Evolutionary conservation across 1,140 invertebrate species (phyloP), one percentile per base, ranked within the genome.

Genomic region (Mizuhopecten yessoensis): DNA sequence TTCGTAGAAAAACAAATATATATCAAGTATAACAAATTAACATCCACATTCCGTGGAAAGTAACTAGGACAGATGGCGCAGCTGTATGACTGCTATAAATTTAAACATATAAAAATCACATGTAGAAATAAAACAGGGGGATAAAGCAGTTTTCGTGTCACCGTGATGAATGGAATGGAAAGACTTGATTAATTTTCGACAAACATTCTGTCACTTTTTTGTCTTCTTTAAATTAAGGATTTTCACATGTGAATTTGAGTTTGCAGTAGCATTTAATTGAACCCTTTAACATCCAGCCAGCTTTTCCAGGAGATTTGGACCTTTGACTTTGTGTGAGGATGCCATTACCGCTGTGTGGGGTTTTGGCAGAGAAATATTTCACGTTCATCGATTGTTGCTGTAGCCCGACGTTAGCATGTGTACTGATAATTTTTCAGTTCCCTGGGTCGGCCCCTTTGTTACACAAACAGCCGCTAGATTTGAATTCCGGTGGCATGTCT

Each of bases 201-300:
- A 75, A 75, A 75, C 57, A 75, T 75, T 75, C 57, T 75, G 57
- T 75, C 57, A 75, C 57, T 75, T 75, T 75, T 75, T 75, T 75
- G 57, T 75, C 57, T 75, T 75, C 57, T 75, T 75, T 75, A 75
- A 75, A 75, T 75, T n/a, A 75, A 75, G 57, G 57, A 75, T 75
- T 75, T 75, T 75, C 57, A 75, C 57, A 75, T 75, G 57, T 75
- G 57, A 75, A n/a, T 75, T 75, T 75, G 57, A 29, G 23, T 75
- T 11, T 75, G 57, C 57, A n/a, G 57, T 75, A 75, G n/a, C 23
- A 75, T 75, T 75, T n/a, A 75, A 75, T 75, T 75, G 57, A 75
- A 75, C 23, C n/a, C 57, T 75, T 75, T 75, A 75, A 75, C 57
- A 75, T 75, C 57, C 5, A 75, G 57, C 29, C 57, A 75, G 57